Conservation (phyloP, 2,888 invertebrate species). For the Biston stratarius region DNA sequence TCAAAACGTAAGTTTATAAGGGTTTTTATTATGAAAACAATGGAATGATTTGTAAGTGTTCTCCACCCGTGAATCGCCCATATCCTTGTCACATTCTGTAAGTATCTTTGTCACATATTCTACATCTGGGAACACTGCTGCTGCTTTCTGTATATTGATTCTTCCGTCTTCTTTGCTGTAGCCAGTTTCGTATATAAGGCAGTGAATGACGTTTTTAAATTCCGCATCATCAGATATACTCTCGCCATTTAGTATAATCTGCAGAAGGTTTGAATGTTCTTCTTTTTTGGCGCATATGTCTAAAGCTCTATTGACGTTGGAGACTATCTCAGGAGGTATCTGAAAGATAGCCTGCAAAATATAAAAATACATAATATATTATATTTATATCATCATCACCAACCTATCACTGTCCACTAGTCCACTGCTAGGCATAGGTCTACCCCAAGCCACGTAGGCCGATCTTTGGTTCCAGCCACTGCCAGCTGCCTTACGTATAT, state of each 20-base stretch:
- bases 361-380: background rate
- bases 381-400: no score
- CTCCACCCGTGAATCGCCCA: background rate
- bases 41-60: background rate
- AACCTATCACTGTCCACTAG: no score
- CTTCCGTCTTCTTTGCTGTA: constrained; percentile 1
- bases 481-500: no score
- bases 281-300: background rate
- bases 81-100: constrained; percentile 4
- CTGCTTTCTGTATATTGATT: constrained; percentile 1
- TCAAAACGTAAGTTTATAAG: background rate
- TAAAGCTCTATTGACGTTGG: background rate
- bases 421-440: no score
- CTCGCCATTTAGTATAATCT: background rate
- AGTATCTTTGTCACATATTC: background rate
- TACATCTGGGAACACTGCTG: constrained; percentile 2
- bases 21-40: background rate
- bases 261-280: background rate
- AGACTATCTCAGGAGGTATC: background rate
- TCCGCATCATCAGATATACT: background rate
- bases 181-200: background rate
- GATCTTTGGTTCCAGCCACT: no score
- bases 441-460: no score
- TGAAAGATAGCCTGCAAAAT: background rate
- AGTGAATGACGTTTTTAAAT: constrained; percentile 1